Evolutionary conservation across 2,797 vertebrate species (phyloP).

Genomic region (Moxostoma hubbsi): DNA sequence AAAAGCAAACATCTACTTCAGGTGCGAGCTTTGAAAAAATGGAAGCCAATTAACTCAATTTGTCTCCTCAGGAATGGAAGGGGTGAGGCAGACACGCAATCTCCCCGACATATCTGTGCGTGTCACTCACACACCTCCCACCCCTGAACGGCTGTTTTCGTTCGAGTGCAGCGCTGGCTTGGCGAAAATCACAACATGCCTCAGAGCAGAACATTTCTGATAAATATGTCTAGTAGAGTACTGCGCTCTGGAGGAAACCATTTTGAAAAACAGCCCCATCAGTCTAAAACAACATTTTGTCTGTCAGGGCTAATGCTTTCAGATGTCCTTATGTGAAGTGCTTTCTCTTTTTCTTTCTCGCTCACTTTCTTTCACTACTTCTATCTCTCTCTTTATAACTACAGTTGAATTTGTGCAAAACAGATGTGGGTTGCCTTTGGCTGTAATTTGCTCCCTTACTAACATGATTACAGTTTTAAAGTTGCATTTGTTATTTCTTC

Average conservation of each 20-base stretch:
- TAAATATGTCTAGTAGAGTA: slow-evolving; percentile 43
- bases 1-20: slow-evolving; percentile 32
- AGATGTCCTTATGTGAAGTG: slow-evolving; percentile 18
- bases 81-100: slow-evolving; percentile 26
- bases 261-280: slow-evolving; percentile 31
- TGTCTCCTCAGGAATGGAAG: slow-evolving; percentile 39
- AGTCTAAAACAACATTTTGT: slow-evolving; percentile 37
- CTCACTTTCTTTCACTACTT: background rate
- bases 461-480: slow-evolving; percentile 42
- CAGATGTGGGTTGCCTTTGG: too few species aligned
- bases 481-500: slow-evolving; percentile 11
- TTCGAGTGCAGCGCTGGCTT: slow-evolving; percentile 35
- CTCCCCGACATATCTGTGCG: slow-evolving; percentile 3
- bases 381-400: too few species aligned
- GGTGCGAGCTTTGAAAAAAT: slow-evolving; percentile 31
- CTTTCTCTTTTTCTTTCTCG: background rate
- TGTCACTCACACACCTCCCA: slow-evolving; percentile 36
- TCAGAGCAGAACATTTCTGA: slow-evolving; percentile 50
- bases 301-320: slow-evolving; percentile 15
- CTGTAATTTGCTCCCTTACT: slow-evolving; percentile 25
- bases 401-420: too few species aligned
- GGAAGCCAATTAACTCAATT: slow-evolving; percentile 45
- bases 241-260: slow-evolving; percentile 22
- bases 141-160: slow-evolving; percentile 31
- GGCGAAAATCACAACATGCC: slow-evolving; percentile 49